phyloP scores from a whole-genome alignment of 1,140 invertebrate genomes.

The Delia radicum region DNA sequence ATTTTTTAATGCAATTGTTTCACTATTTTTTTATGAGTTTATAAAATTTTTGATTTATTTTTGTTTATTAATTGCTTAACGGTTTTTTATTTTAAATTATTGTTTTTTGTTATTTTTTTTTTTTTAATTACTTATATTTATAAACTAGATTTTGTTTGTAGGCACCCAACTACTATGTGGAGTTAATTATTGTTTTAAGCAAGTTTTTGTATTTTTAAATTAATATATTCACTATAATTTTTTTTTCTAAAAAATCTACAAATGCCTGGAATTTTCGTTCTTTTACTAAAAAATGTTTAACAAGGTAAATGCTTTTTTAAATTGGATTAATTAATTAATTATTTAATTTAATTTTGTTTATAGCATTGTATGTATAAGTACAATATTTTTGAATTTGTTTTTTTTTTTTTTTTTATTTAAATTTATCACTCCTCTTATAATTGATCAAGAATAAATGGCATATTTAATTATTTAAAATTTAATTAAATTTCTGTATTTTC shows the following conservation, averaged over 20 bases:
- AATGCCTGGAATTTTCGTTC: constrained; percentile 2
- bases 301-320: neutral
- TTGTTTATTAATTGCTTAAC: no score
- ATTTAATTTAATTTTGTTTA: neutral
- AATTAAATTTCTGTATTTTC: neutral
- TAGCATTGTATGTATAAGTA: constrained; percentile 18
- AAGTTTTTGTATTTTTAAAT: neutral
- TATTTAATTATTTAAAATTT: neutral
- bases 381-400: neutral
- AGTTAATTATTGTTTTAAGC: neutral
- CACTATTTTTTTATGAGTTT: constrained; percentile 14
- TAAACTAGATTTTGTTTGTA: neutral
- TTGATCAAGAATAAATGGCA: neutral
- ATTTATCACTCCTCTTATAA: neutral
- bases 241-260: constrained; percentile 11
- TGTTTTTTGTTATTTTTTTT: neutral
- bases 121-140: neutral
- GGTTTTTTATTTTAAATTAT: neutral
- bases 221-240: neutral
- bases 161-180: constrained; percentile 16
- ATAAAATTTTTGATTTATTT: neutral
- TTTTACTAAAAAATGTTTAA: constrained; percentile 15
- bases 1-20: neutral
- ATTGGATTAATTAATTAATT: neutral
- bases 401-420: constrained; percentile 7